Evolutionary conservation across 2,797 vertebrate species (phyloP).

Genomic region (Hirundo rustica): DNA sequence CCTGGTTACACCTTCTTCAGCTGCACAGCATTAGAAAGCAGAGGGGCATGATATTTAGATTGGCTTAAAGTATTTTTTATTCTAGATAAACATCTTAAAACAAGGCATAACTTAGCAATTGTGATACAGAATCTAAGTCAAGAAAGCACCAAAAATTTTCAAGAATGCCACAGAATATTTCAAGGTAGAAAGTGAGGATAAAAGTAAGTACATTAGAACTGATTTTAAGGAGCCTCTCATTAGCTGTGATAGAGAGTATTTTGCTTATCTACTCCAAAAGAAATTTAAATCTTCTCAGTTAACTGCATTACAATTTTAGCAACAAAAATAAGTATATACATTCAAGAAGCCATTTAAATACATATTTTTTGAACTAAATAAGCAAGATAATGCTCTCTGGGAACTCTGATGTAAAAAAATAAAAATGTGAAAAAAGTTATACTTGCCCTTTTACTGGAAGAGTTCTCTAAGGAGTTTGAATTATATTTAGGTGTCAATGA

Average conservation of each 20-base stretch:
- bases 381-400: background rate
- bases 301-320: background rate
- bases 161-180: background rate
- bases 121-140: background rate
- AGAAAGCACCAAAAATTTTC: background rate
- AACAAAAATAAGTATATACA: background rate
- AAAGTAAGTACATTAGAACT: background rate
- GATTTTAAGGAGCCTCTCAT: background rate
- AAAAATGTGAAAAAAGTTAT: background rate
- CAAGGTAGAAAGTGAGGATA: background rate
- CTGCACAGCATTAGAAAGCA: background rate
- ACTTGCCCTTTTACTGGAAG: conserved; percentile 78
- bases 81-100: background rate
- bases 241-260: background rate
- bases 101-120: background rate
- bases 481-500: conserved; percentile 76
- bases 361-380: background rate
- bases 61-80: background rate
- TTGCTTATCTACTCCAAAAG: background rate
- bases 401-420: background rate
- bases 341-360: background rate
- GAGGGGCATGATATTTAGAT: background rate
- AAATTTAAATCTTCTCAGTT: background rate
- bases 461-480: conserved; percentile 77
- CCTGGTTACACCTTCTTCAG: background rate